A percentile compares a stretch with the other conserved stretches of the same genome.
Conservation (phyloP, 23 tunicate species). For the Phallusia fumigata region DNA sequence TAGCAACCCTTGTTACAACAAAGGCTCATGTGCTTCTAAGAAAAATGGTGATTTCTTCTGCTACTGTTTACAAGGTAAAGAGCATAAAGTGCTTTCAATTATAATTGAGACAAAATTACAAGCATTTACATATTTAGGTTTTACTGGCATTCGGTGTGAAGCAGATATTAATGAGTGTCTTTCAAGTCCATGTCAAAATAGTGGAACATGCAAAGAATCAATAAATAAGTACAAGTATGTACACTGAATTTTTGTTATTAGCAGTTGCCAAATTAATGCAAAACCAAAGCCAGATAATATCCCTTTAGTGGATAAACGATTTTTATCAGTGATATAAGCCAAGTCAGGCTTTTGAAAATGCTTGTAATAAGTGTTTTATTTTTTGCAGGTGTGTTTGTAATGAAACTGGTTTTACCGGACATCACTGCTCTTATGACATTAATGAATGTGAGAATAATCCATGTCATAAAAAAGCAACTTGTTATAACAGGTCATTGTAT, state of each 20-base stretch:
- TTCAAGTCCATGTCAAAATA: neutral
- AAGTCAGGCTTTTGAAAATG: neutral
- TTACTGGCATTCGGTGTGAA: neutral
- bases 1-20: conserved; percentile 52
- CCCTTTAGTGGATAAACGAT: too few relatives aligned
- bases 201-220: neutral
- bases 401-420: neutral
- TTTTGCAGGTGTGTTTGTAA: neutral
- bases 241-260: too few relatives aligned
- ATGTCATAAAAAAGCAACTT: neutral
- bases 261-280: too few relatives aligned
- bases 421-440: neutral
- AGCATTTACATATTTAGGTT: neutral
- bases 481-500: neutral
- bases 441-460: neutral
- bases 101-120: too few relatives aligned
- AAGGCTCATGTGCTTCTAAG: conserved; percentile 21
- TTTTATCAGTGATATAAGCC: too few relatives aligned
- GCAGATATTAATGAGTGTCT: neutral
- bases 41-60: neutral
- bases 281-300: too few relatives aligned
- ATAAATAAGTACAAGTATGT: neutral
- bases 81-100: too few relatives aligned
- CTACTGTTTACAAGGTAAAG: neutral
- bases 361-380: neutral